Percentiles rank a stretch among this genome's conserved stretches.
These are phyloP conservation scores for Hirtodrosophila duncani DNA, from an alignment of 2,888 invertebrate species.

Conservation along the genomic window DNA sequence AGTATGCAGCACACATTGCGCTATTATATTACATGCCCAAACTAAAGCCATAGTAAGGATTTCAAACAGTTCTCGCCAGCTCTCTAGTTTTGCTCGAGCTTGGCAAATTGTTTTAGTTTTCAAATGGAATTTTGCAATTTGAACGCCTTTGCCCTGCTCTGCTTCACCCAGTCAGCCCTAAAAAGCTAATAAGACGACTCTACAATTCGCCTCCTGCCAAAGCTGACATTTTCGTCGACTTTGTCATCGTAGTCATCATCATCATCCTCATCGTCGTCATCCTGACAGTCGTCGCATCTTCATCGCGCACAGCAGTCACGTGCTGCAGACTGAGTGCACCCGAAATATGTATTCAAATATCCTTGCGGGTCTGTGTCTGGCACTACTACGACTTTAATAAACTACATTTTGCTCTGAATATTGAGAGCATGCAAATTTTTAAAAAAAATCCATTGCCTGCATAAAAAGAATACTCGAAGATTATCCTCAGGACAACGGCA, in stretches of 20 bases:
- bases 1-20: constrained; percentile 69
- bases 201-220: constrained; percentile 37
- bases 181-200: constrained; percentile 27
- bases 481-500: too few relatives aligned
- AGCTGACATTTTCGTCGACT: constrained; percentile 47
- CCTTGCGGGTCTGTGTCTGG: too few relatives aligned
- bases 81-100: constrained; percentile 36
- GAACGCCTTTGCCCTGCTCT: constrained; percentile 56
- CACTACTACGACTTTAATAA: too few relatives aligned
- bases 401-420: too few relatives aligned
- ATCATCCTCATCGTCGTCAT: constrained; percentile 16
- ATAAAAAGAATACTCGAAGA: too few relatives aligned
- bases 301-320: constrained; percentile 62
- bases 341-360: too few relatives aligned
- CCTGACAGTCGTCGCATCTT: constrained; percentile 13
- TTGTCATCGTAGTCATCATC: constrained; percentile 31
- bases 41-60: constrained; percentile 57
- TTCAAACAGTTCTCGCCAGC: constrained; percentile 26
- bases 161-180: neutral
- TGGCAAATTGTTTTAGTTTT: constrained; percentile 70
- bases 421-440: too few relatives aligned
- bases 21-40: constrained; percentile 74
- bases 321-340: constrained; percentile 37
- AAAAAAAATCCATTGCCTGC: too few relatives aligned
- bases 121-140: constrained; percentile 76